These are phyloP conservation scores for Pseudorasbora parva DNA, from an alignment of 2,113 vertebrate genomes.

Conservation along the genomic window DNA sequence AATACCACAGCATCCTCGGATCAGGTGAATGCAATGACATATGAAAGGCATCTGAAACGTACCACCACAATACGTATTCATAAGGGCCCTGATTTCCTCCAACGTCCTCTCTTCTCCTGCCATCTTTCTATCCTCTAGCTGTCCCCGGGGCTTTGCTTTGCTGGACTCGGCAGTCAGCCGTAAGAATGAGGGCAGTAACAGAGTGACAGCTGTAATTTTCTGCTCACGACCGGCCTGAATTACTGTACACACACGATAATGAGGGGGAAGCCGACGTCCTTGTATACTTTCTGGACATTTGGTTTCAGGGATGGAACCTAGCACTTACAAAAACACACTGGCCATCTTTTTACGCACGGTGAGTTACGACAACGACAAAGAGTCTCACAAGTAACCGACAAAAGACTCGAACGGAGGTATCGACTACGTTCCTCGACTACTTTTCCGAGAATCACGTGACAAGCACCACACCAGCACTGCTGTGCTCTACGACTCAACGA, in stretches of 20 bases:
- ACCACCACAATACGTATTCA: neutral
- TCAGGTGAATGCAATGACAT: neutral
- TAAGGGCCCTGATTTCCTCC: slow-evolving; percentile 18
- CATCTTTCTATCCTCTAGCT: slow-evolving; percentile 30
- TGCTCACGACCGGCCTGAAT: slow-evolving; percentile 50
- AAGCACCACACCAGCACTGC: slow-evolving; percentile 56
- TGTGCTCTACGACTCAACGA: slow-evolving; percentile 61
- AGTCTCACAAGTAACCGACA: slow-evolving; percentile 36
- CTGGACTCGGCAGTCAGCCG: slow-evolving; percentile 33
- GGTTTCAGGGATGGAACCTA: neutral
- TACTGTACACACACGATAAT: slow-evolving; percentile 45
- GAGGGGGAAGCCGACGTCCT: neutral
- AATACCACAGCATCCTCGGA: neutral
- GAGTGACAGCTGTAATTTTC: slow-evolving; percentile 62
- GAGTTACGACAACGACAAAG: slow-evolving; percentile 49
- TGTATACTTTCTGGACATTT: neutral
- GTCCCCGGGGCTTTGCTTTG: slow-evolving; percentile 26
- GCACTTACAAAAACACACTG: neutral
- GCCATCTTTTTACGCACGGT: slow-evolving; percentile 33
- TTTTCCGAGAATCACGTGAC: slow-evolving; percentile 29
- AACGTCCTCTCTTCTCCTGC: slow-evolving; percentile 1
- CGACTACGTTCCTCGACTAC: slow-evolving; percentile 19
- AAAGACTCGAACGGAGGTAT: slow-evolving; percentile 26
- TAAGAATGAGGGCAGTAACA: slow-evolving; percentile 50
- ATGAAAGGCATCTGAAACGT: slow-evolving; percentile 9